Evolutionary conservation across 37 sponge, comb jelly and placozoan species (phyloP), one percentile per base, ranked within the genome.

Genomic region (Agelas oroides): DNA sequence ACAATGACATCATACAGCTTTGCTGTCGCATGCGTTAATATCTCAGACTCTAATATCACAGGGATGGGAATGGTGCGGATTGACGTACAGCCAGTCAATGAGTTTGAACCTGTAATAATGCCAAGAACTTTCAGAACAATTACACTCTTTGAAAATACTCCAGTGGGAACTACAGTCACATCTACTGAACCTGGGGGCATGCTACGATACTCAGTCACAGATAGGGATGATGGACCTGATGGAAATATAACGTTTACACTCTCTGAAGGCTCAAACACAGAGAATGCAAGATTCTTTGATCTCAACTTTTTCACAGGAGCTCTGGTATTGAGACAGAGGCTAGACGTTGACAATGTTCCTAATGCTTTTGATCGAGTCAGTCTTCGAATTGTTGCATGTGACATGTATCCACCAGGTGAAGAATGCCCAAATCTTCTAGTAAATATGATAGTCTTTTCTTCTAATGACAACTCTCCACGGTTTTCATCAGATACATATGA

Each of bases 391-490:
- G 70, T 3, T 1, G 71, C 70, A 37, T 81, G 81, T 33, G 81
- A 81, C 56, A 25, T 21, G 8, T n/a, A 18, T 35, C 67, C 71
- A 21, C 37, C 24, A 14, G 35, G 19, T 1, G 37, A 17, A 0
- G n/a, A n/a, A 34, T 81, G 81, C 59, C 81, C 81, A 38, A 56
- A 17, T 23, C 0, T 81, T 35, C 12, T 24, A 16, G 31, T 81
- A 5, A 1, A 30, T 16, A 5, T 81, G 6, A 17, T 34, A 30
- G 16, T 36, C 1, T 28, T 30, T 23, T 35, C 71, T 52, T 23
- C 65, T 24, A 88, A 93, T 63, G 87, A 88, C 74, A 80, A 93
- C 40, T 28, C 41, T 2, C 94, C 94, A 35, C 30, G 30, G 58
- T 93, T 93, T 46, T 21, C 61, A 39, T 66, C 59, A 38, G 41